Percentiles rank a stretch among this genome's conserved stretches.
Conservation (phyloP, 2,888 invertebrate genomes). For the Drosophila eohydei region DNA sequence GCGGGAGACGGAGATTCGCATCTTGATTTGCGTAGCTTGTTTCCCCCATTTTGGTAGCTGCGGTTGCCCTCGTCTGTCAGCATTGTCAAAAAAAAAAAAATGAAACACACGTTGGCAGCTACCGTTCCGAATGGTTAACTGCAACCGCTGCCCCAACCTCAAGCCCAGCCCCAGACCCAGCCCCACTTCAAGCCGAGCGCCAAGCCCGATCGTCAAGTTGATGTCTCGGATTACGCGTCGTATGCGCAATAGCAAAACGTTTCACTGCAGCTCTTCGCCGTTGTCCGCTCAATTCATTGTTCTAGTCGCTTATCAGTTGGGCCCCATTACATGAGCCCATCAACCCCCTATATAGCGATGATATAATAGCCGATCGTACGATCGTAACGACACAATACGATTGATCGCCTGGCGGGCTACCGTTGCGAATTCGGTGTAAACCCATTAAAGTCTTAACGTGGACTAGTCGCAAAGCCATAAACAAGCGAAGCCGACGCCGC, state of each 20-base stretch:
- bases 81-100: constrained; percentile 62
- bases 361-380: constrained; percentile 37
- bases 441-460: constrained; percentile 52
- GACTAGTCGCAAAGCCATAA: constrained; percentile 23
- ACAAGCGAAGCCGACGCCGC: constrained; percentile 13
- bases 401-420: constrained; percentile 16
- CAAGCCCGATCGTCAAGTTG: not conserved
- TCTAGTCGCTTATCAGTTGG: constrained; percentile 32
- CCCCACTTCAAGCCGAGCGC: not conserved
- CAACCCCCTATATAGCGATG: constrained; percentile 34
- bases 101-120: constrained; percentile 43
- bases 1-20: constrained; percentile 6
- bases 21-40: constrained; percentile 50
- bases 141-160: constrained; percentile 18
- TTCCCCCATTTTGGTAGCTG: constrained; percentile 42
- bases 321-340: constrained; percentile 14
- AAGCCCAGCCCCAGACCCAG: not conserved
- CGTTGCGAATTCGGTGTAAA: constrained; percentile 40
- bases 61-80: constrained; percentile 56
- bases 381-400: constrained; percentile 18
- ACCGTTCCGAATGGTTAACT: constrained; percentile 32
- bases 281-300: not conserved
- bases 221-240: constrained; percentile 58
- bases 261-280: constrained; percentile 12
- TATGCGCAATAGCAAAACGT: constrained; percentile 55